phyloP scores from a whole-genome alignment of 35 echinoderm and acorn worm species.

The Apostichopus californicus region DNA sequence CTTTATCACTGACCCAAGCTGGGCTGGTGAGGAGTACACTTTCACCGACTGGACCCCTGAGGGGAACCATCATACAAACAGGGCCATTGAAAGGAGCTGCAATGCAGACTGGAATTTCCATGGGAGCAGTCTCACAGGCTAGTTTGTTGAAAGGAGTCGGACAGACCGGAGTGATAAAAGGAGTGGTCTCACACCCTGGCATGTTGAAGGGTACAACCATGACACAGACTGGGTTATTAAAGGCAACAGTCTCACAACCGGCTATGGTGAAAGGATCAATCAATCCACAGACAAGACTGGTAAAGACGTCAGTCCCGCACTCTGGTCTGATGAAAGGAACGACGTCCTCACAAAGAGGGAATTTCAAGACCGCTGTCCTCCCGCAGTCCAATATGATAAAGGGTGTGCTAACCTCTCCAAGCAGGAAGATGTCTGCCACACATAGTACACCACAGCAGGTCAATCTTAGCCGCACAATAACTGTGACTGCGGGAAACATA shows the following conservation, averaged over 20 bases:
- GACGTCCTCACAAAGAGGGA: background rate
- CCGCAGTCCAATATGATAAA: background rate
- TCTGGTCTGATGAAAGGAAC: background rate
- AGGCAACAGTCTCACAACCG: background rate
- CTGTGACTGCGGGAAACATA: background rate
- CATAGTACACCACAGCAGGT: background rate
- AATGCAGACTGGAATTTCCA: background rate
- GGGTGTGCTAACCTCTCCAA: background rate
- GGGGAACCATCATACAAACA: background rate
- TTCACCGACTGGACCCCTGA: background rate
- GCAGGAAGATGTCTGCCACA: background rate
- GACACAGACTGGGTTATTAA: conserved; percentile 2
- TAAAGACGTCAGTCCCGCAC: background rate
- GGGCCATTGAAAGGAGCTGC: background rate
- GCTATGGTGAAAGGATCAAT: background rate
- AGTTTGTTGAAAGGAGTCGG: background rate
- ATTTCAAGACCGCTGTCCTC: background rate
- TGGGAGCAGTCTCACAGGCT: background rate
- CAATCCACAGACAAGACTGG: background rate
- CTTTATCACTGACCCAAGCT: background rate
- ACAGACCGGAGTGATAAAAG: background rate
- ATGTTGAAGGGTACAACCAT: background rate
- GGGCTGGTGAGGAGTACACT: background rate
- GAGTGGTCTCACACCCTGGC: background rate
- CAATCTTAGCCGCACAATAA: background rate